Evolutionary conservation across 2,888 invertebrate genomes (phyloP), one percentile per base, ranked within the genome.

Genomic region (Cordilura impudica): DNA sequence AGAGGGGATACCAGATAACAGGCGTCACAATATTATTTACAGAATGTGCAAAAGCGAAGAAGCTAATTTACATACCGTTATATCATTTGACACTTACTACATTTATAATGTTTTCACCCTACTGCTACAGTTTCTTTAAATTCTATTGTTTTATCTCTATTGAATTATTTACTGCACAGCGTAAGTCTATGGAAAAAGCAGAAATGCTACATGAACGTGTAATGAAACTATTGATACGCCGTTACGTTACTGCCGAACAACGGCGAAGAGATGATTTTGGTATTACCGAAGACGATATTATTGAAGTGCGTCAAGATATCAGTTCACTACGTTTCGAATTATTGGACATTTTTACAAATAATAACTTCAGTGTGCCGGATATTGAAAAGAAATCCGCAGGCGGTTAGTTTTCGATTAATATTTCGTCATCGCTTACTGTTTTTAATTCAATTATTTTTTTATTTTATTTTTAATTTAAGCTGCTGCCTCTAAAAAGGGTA

Each of bases 271-370:
- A 98, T 87, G 96, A 97, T 67, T 95, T 94, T 78, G 96, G 97
- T 7, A 96, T 98, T 21, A 97, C 97, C 0, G 98, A 98, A 88
- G 99, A 99, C 90, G 98, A 99, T 89, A 96, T 99, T 81, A 98
- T 98, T 93, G 99, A 99, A 91, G 97, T 98, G 85, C 93, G 98
- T 84, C 98, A 98, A 87, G 98, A 98, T 88, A 97, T 98, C 81
- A 97, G 97, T n/a, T 95, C 97, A 4, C 92, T 98, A 82, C 92
- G 97, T 81, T 98, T 95, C 88, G 98, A 98, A 87, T 91, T 98
- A 19, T 94, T 98, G 67, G 97, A 98, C 85, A 97, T 98, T 85
- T 93, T 98, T 10, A 92, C 93, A 69, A 94, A 94, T 83, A 98
- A 98, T 86, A 97, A 96, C 60, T 96, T 96, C 94, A 92, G 93